These are phyloP conservation scores for Porites lobata DNA, from an alignment of 92 coral and sea anemone species.

Conservation along the genomic window DNA sequence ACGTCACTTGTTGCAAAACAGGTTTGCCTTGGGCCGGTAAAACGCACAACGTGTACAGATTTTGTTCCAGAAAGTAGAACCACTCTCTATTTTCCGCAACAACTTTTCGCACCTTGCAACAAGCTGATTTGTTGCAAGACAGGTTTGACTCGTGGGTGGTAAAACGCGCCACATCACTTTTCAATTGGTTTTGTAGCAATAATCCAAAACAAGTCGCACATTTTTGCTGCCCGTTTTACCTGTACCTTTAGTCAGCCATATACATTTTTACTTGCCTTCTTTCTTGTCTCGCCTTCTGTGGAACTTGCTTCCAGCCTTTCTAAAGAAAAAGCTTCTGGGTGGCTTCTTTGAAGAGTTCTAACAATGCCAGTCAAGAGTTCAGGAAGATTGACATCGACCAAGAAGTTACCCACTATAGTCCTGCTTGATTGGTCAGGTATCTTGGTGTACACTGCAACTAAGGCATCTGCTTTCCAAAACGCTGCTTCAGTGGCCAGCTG, in stretches of 20 bases:
- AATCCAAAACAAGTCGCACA: background rate
- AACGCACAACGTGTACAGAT: too few species aligned
- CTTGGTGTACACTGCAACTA: conserved; percentile 27
- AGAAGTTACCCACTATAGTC: conserved; percentile 28
- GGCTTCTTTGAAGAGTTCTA: conserved; percentile 11
- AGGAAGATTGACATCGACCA: conserved; percentile 53
- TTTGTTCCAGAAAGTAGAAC: too few species aligned
- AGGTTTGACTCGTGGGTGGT: too few species aligned
- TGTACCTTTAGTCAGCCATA: background rate
- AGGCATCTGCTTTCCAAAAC: conserved; percentile 54
- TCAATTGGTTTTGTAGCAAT: too few species aligned
- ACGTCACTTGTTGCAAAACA: too few species aligned
- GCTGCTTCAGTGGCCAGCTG: conserved; percentile 54
- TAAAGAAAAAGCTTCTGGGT: conserved; percentile 19
- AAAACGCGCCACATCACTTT: too few species aligned
- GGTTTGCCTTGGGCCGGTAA: too few species aligned
- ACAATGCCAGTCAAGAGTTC: conserved; percentile 30
- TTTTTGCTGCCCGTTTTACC: background rate
- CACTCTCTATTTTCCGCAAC: too few species aligned
- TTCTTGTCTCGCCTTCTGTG: background rate
- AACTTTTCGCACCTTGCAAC: too few species aligned
- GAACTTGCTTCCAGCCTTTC: too few species aligned
- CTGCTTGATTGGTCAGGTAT: conserved; percentile 30
- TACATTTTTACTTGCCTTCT: conserved; percentile 2
- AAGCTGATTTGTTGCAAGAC: too few species aligned